These are phyloP conservation scores for Labrus mixtus DNA, from an alignment of 2,113 vertebrate genomes.

Conservation along the genomic window DNA sequence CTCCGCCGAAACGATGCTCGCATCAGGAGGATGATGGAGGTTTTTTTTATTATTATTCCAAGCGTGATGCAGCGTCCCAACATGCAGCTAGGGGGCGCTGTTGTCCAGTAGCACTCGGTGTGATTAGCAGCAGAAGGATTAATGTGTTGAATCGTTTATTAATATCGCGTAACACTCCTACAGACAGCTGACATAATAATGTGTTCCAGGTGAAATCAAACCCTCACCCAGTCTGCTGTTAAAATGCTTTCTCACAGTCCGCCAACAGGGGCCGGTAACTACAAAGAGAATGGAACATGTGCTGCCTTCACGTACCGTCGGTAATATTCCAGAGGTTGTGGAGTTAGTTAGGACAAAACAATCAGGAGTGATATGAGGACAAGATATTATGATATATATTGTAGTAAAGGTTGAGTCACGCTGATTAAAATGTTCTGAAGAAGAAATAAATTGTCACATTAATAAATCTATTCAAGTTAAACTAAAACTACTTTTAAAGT, in stretches of 20 bases:
- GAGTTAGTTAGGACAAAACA: too few relatives aligned
- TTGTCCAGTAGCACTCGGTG: not conserved
- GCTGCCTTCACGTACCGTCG: conserved; percentile 24
- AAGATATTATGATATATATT: too few relatives aligned
- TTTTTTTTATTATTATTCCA: conserved; percentile 53
- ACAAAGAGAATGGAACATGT: not conserved
- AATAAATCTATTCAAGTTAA: too few relatives aligned
- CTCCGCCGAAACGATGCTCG: conserved; percentile 79
- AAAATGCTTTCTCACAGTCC: not conserved
- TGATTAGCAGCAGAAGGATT: not conserved
- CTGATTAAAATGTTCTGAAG: too few relatives aligned
- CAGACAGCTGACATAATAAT: not conserved
- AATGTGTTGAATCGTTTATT: not conserved
- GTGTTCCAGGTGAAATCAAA: not conserved
- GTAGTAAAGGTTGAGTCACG: too few relatives aligned
- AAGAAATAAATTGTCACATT: too few relatives aligned
- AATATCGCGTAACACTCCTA: not conserved
- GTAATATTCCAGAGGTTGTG: not conserved
- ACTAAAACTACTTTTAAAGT: too few relatives aligned
- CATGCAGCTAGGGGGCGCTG: conserved; percentile 60
- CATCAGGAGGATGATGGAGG: conserved; percentile 78
- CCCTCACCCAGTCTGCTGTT: not conserved
- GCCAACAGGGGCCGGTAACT: conserved; percentile 33
- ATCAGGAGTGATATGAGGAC: too few relatives aligned
- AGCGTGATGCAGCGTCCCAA: conserved; percentile 4